These are phyloP conservation scores for Venusia cambrica DNA, from an alignment of 2,888 invertebrate genomes.

Conservation along the genomic window DNA sequence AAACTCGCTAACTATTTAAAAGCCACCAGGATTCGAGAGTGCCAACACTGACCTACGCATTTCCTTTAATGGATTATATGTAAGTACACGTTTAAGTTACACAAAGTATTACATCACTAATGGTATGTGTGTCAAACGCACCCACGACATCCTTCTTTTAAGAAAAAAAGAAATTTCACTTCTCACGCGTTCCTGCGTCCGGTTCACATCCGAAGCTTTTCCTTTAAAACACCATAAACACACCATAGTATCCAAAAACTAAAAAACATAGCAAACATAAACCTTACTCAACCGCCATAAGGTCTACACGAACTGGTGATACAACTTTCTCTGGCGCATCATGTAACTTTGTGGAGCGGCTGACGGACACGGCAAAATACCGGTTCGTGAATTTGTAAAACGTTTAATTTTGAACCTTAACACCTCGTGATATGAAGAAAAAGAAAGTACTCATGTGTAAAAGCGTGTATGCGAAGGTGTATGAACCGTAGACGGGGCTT, in stretches of 20 bases:
- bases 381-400: slow-evolving; percentile 35
- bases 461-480: slow-evolving; percentile 36
- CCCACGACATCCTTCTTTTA: slow-evolving; percentile 64
- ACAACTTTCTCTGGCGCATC: slow-evolving; percentile 31
- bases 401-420: slow-evolving; percentile 39
- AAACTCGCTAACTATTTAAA: too few relatives aligned
- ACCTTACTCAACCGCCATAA: slow-evolving; percentile 31
- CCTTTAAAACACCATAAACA: slow-evolving; percentile 55
- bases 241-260: slow-evolving; percentile 15
- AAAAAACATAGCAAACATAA: slow-evolving; percentile 20
- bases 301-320: slow-evolving; percentile 26
- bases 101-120: slow-evolving; percentile 31
- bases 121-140: slow-evolving; percentile 58
- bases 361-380: slow-evolving; percentile 45
- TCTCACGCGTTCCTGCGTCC: slow-evolving; percentile 68
- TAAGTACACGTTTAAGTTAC: background rate
- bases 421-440: slow-evolving; percentile 30
- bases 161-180: slow-evolving; percentile 67
- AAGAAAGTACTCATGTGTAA: slow-evolving; percentile 27
- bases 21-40: too few relatives aligned
- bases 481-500: slow-evolving; percentile 46
- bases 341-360: slow-evolving; percentile 25
- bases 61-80: too few relatives aligned
- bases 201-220: slow-evolving; percentile 71
- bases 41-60: too few relatives aligned